phyloP scores from a whole-genome alignment of 2,888 invertebrate genomes.

The Drosophila ezoana region DNA sequence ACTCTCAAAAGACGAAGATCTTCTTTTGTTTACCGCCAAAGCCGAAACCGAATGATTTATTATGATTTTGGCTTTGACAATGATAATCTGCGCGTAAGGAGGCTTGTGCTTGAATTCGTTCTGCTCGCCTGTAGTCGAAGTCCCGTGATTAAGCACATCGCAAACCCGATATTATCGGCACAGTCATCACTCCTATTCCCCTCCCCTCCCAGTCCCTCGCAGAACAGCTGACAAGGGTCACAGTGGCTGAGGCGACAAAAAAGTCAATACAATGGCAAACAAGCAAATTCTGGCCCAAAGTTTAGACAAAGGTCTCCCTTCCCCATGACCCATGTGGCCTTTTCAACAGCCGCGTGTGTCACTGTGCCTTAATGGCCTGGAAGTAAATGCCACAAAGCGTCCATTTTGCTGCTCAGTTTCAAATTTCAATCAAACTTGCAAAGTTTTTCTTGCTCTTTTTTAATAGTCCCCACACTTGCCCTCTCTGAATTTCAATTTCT shows the following conservation, averaged over 20 bases:
- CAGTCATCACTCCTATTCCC: conserved; percentile 24
- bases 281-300: conserved; percentile 40
- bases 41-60: conserved; percentile 63
- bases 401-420: conserved; percentile 34
- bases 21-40: background rate
- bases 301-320: conserved; percentile 49
- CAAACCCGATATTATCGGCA: conserved; percentile 57
- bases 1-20: background rate
- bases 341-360: conserved; percentile 39
- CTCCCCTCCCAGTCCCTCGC: background rate
- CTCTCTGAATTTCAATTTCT: conserved; percentile 32
- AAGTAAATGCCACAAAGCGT: conserved; percentile 47
- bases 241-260: conserved; percentile 54
- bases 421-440: conserved; percentile 50
- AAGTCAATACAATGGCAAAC: conserved; percentile 50
- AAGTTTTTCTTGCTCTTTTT: conserved; percentile 27
- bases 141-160: conserved; percentile 44
- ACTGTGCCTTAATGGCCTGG: conserved; percentile 56
- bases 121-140: conserved; percentile 23
- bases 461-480: background rate
- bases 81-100: conserved; percentile 53
- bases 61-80: conserved; percentile 57
- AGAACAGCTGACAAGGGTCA: conserved; percentile 54
- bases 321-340: background rate
- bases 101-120: conserved; percentile 34